Base-by-base conservation (phyloP, 2,888 invertebrate species). In the Pediacus dermestoides region DNA sequence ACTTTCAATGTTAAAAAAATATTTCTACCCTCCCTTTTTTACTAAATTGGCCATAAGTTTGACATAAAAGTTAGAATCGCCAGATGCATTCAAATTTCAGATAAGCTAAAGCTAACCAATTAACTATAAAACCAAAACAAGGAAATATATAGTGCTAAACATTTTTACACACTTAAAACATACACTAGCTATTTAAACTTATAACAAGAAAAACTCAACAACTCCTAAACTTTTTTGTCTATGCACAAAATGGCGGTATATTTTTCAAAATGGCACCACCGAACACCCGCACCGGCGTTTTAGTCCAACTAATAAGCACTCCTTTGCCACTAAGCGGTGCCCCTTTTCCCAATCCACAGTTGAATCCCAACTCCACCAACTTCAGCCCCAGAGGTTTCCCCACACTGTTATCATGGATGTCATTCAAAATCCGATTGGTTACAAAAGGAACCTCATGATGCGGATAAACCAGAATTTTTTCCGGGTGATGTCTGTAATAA, bases 231-330 rank as follows among this genome's bases (percentile, higher is more conserved):
- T n/a, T n/a, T n/a, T n/a, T n/a, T n/a, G n/a, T n/a, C n/a, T 21
- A 32, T 7, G 4, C n/a, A 60, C 83, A 83, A 39, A 76, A 66
- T 44, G 77, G 75, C 7, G 72, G 69, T 1, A 78, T 78, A 47
- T 71, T 74, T 57, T 74, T 77, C 11, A 82, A 65, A 52, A 72
- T 70, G 2, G 82, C 81, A 3, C 82, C 83, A 10, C 82, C 83
- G 55, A 81, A 83, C 1, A 83, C 71, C 46, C 76, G 70, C 1
- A 83, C 80, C 0, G 81, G 80, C 2, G 81, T 81, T 50, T 73
- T 74, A 23, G 73, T 76, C 83, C 83, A 84, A 53, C 79, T 77
- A 36, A 84, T 74, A 16, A 78, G 68, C 71, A 79, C 70, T 21
- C 63, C 56, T 7, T 62, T 46, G 1, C 72, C 73, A 32, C 66